Percentiles rank a stretch among this genome's conserved stretches.
Conservation (phyloP, 1,140 invertebrate genomes). For the Lucilia cuprina region DNA sequence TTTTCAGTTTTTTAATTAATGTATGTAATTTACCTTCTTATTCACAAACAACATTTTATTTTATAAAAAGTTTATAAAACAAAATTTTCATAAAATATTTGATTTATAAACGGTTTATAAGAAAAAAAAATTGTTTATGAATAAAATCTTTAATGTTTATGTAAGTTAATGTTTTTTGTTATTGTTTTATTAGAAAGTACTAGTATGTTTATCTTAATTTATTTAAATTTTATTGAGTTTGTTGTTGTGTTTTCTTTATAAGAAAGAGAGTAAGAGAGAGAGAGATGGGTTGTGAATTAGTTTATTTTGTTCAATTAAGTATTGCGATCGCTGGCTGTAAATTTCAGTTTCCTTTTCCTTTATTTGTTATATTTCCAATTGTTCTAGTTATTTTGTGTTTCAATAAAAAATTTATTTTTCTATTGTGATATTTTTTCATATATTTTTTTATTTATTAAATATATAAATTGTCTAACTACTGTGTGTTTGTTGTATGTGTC, state of each 20-base stretch:
- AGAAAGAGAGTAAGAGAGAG: neutral
- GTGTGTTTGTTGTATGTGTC: neutral
- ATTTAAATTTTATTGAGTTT: neutral
- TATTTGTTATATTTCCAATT: neutral
- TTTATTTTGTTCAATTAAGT: constrained; percentile 1
- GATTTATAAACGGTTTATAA: too few species aligned
- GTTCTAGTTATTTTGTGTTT: neutral
- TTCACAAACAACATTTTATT: too few species aligned
- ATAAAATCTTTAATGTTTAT: too few species aligned
- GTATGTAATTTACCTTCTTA: too few species aligned
- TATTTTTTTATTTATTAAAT: neutral
- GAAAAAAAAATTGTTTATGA: too few species aligned
- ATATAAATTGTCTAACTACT: neutral
- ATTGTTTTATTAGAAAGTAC: neutral
- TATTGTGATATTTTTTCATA: neutral
- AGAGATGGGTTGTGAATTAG: neutral
- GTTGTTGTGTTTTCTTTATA: neutral
- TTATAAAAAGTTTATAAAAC: too few species aligned
- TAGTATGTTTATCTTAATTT: neutral
- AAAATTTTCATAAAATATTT: too few species aligned
- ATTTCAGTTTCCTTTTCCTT: neutral
- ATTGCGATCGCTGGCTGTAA: neutral
- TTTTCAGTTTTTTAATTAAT: too few species aligned
- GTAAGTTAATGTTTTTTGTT: too few species aligned
- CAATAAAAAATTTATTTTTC: too few species aligned